These are phyloP conservation scores for Laticauda colubrina DNA, from an alignment of 2,113 vertebrate genomes.

Conservation along the genomic window DNA sequence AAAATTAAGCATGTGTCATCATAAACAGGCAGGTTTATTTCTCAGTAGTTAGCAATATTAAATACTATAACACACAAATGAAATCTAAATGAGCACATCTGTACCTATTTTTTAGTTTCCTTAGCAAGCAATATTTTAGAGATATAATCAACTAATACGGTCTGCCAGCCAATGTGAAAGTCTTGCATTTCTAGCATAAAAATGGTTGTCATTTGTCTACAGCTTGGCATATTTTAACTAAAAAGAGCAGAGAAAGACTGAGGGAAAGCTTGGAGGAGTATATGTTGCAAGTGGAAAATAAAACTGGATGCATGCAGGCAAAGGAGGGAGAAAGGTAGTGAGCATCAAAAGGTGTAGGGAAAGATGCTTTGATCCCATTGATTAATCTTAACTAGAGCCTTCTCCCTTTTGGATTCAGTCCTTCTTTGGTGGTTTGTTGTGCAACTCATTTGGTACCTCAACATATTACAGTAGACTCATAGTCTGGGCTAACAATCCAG, in stretches of 20 bases:
- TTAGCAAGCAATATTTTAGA: neutral
- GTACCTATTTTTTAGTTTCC: neutral
- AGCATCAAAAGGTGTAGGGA: neutral
- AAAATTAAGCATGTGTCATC: conserved; percentile 1
- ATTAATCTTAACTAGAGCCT: neutral
- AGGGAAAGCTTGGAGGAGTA: neutral
- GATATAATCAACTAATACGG: neutral
- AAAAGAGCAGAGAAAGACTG: neutral
- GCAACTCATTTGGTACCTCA: neutral
- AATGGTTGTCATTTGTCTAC: neutral
- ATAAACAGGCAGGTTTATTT: neutral
- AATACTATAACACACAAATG: neutral
- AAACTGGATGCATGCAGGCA: neutral
- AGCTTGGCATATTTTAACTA: neutral
- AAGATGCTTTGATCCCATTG: neutral
- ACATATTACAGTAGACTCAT: neutral
- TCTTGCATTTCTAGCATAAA: neutral
- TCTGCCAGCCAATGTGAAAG: neutral
- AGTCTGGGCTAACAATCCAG: neutral
- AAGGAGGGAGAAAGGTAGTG: neutral
- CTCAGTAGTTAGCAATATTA: neutral
- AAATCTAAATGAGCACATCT: neutral
- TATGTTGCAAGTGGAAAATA: neutral
- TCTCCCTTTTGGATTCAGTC: neutral
- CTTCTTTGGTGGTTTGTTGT: neutral